phyloP scores from a whole-genome alignment of 2,113 vertebrate species.

The Coracopsis vasa region DNA sequence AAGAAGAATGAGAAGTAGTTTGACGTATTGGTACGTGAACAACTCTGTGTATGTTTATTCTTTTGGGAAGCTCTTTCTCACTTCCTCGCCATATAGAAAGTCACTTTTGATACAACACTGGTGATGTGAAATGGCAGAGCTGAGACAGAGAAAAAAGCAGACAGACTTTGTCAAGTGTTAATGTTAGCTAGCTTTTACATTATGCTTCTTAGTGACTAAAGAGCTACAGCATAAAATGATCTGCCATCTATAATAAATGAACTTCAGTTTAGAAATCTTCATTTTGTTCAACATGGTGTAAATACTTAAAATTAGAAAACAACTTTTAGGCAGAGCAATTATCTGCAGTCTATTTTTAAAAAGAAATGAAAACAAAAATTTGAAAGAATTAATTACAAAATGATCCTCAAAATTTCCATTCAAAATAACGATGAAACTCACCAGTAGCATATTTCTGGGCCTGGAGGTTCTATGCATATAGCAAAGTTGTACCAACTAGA shows the following conservation, averaged over 20 bases:
- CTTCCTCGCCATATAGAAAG: not conserved
- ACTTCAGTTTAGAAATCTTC: not conserved
- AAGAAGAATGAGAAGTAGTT: not conserved
- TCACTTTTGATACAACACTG: not conserved
- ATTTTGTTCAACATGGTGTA: not conserved
- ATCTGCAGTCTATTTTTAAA: not conserved
- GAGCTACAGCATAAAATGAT: not conserved
- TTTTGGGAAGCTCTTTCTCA: not conserved
- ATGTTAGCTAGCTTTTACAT: not conserved
- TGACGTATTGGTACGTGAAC: not conserved
- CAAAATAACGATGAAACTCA: not conserved
- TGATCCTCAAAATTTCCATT: not conserved
- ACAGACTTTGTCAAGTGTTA: not conserved
- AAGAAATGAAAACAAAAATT: not conserved
- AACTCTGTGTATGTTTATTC: not conserved
- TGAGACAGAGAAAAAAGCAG: not conserved
- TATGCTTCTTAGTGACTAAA: not conserved
- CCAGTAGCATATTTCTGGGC: rapidly evolving
- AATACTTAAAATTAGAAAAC: not conserved
- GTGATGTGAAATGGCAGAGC: not conserved
- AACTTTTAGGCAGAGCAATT: not conserved
- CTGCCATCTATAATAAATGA: not conserved
- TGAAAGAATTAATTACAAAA: not conserved
- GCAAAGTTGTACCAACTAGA: not conserved
- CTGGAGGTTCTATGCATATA: not conserved